phyloP scores from a whole-genome alignment of 1,140 invertebrate species.

The Arctopsyche grandis region DNA sequence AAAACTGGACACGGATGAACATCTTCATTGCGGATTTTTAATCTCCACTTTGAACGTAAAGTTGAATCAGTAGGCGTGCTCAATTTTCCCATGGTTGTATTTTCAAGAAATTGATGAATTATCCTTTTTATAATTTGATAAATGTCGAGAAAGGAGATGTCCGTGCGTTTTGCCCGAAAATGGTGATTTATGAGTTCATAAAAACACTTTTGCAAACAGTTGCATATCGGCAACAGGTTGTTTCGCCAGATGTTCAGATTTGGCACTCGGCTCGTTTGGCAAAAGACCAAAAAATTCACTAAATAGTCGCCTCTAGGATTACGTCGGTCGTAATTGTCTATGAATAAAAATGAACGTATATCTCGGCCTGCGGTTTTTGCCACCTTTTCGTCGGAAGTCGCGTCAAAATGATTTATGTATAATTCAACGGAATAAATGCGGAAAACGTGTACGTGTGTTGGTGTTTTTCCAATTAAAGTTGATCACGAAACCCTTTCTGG shows the following conservation, averaged over 20 bases:
- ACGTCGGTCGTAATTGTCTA: background rate
- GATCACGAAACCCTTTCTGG: too few species aligned
- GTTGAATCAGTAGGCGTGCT: too few species aligned
- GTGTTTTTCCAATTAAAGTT: too few species aligned
- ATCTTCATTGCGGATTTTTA: background rate
- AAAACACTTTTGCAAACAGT: constrained; percentile 15
- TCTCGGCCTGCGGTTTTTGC: too few species aligned
- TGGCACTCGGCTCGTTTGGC: constrained; percentile 12
- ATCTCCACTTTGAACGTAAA: background rate
- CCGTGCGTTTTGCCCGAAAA: background rate
- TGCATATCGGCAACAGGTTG: constrained; percentile 26
- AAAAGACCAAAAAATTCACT: constrained; percentile 27
- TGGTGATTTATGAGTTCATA: constrained; percentile 19
- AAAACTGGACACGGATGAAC: background rate
- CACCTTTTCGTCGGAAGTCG: background rate
- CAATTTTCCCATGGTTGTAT: too few species aligned
- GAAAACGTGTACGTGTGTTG: too few species aligned
- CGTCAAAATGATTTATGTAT: background rate
- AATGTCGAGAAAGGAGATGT: too few species aligned
- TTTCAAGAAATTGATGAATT: too few species aligned
- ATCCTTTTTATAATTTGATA: too few species aligned
- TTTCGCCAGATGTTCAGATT: constrained; percentile 17
- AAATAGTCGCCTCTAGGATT: background rate
- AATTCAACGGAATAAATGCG: too few species aligned
- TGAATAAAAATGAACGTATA: too few species aligned